A percentile compares a stretch with the other conserved stretches of the same genome.
phyloP scores from a whole-genome alignment of 1,140 invertebrate species.

The Diabrotica undecimpunctata region DNA sequence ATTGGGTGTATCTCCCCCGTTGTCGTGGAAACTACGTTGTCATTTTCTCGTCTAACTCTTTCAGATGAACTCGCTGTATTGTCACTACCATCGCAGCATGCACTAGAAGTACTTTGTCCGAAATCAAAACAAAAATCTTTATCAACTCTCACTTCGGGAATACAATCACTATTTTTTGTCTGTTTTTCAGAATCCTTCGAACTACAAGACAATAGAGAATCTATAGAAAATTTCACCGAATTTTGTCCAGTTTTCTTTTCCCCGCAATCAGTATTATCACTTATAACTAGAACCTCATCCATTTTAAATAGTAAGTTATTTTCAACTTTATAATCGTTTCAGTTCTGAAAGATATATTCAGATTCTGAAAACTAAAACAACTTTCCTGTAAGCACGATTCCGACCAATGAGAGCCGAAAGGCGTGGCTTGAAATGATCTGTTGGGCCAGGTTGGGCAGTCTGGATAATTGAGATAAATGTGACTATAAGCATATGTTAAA shows the following conservation, averaged over 20 bases:
- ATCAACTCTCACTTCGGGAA: neutral
- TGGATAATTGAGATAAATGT: conserved; percentile 22
- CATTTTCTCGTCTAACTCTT: conserved; percentile 5
- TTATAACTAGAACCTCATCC: neutral
- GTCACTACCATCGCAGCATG: neutral
- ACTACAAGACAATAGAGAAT: conserved; percentile 23
- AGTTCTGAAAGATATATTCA: conserved; percentile 3
- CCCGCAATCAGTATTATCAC: neutral
- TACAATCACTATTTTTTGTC: neutral
- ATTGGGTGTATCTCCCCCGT: conserved; percentile 17
- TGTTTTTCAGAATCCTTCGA: conserved; percentile 5
- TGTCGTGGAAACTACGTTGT: conserved; percentile 21
- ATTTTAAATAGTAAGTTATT: neutral
- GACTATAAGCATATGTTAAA: conserved; percentile 18
- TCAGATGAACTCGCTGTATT: neutral
- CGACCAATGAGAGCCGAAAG: conserved; percentile 18
- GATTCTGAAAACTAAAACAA: neutral
- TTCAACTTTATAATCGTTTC: neutral
- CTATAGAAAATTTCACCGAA: conserved; percentile 29
- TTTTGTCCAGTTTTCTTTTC: conserved; percentile 13
- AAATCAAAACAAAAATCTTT: neutral
- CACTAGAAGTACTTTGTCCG: neutral
- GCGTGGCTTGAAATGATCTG: conserved; percentile 13
- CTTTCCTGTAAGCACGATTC: conserved; percentile 5
- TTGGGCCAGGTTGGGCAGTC: conserved; percentile 4